phyloP scores from a whole-genome alignment of 1,140 invertebrate species.

The Agrypnia vestita region DNA sequence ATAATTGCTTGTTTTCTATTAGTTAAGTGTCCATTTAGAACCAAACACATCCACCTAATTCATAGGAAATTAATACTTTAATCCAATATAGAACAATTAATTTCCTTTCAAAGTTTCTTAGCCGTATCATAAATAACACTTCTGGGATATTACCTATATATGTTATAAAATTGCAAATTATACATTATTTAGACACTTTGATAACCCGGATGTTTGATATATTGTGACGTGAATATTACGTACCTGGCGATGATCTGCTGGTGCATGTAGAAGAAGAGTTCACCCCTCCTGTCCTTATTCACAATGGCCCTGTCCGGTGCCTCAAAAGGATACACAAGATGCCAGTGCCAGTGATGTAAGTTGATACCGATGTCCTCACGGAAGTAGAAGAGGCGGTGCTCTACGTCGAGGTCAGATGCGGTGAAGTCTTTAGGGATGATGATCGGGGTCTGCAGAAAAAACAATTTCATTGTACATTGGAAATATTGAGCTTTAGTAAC shows the following conservation, averaged over 20 bases:
- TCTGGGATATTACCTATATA: no score
- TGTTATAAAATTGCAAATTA: no score
- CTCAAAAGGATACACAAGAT: constrained; percentile 78
- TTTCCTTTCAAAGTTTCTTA: no score
- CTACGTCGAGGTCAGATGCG: constrained; percentile 78
- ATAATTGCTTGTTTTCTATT: no score
- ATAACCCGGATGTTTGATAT: neutral
- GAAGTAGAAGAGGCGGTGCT: constrained; percentile 80
- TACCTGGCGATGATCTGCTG: constrained; percentile 77
- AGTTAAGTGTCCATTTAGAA: no score
- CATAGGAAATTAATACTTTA: no score
- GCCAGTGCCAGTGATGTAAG: constrained; percentile 85
- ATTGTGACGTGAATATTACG: neutral
- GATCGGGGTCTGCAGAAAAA: constrained; percentile 67
- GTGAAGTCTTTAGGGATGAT: constrained; percentile 79
- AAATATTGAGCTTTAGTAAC: no score
- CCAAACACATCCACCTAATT: no score
- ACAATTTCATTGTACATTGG: neutral
- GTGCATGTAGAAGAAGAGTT: constrained; percentile 85
- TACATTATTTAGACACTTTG: no score
- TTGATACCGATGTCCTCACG: constrained; percentile 79
- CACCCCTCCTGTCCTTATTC: constrained; percentile 79
- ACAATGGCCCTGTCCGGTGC: constrained; percentile 68
- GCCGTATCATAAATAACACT: no score
- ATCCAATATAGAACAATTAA: no score